Evolutionary conservation across 2,888 invertebrate genomes (phyloP), one percentile per base, ranked within the genome.

Genomic region (Artemia sinica): DNA sequence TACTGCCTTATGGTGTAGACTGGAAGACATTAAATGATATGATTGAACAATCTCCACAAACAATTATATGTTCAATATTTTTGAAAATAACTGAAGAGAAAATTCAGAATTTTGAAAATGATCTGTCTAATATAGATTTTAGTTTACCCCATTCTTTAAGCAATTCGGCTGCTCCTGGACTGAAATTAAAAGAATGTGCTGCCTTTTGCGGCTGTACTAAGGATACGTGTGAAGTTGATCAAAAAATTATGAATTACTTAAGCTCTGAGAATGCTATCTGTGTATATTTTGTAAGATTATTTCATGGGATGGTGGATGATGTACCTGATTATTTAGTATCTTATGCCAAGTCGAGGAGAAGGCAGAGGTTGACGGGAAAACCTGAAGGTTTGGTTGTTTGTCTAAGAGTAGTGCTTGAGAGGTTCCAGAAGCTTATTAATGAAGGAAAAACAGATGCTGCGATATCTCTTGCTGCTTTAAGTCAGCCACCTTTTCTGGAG

Each of bases 401-500:
- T 14, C 58, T 58, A 58, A 58, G 8, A 8, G 58, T 14, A 58
- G 58, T 58, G n/a, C 58, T 58, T n/a, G 58, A 8, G 14, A n/a
- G 58, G 14, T 58, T 58, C 14, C n/a, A 14, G 58, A 14, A 7
- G 58, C 8, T 58, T 14, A 14, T 58, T 1, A 9, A 58, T 4
- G 8, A 58, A 58, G 58, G 58, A 14, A 1, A 58, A 58, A 58
- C 14, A 5, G 58, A 58, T 8, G 14, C 58, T 8, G 58, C 58
- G 58, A n/a, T 58, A 8, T 14, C n/a, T 58, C n/a, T 58, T n/a
- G 58, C 58, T n/a, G 58, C 58, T 58, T 14, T 8, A 14, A 58
- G 8, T 14, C 58, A 58, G n/a, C 58, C 58, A 14, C 58, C 58
- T n/a, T 58, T 58, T 58, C 58, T 58, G 58, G n/a, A 58, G 58